phyloP scores from a whole-genome alignment of 1,140 invertebrate species.

The Ditylenchus dipsaci region DNA sequence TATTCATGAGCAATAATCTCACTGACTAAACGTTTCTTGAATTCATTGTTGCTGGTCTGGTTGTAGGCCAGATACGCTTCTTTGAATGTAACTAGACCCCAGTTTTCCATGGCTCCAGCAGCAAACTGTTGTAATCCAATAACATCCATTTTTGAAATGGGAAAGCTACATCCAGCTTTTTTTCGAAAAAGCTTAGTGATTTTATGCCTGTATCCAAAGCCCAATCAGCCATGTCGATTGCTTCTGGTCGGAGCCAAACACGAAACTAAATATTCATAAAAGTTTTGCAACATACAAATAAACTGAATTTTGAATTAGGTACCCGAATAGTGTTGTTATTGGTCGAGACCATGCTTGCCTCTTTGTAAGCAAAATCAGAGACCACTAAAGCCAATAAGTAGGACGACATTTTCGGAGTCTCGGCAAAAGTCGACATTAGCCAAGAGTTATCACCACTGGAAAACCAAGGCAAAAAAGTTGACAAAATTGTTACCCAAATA shows the following conservation, averaged over 20 bases:
- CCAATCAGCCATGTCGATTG: conserved; percentile 11
- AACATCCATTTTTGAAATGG: neutral
- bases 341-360: too few species aligned
- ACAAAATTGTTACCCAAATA: too few species aligned
- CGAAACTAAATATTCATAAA: too few species aligned
- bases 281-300: too few species aligned
- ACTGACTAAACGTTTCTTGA: neutral
- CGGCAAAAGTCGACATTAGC: too few species aligned
- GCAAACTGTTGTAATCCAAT: conserved; percentile 70
- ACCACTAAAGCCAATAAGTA: too few species aligned
- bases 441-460: too few species aligned
- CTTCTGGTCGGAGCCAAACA: neutral
- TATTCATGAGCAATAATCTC: neutral
- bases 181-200: conserved; percentile 45
- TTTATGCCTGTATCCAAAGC: conserved; percentile 58
- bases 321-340: too few species aligned
- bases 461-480: too few species aligned
- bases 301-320: too few species aligned
- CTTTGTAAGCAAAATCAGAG: too few species aligned
- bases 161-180: conserved; percentile 72
- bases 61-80: conserved; percentile 59
- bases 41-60: neutral
- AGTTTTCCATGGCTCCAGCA: conserved; percentile 80
- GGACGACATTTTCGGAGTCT: too few species aligned
- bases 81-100: conserved; percentile 80